These are phyloP conservation scores for Anniella stebbinsi DNA, from an alignment of 2,797 vertebrate genomes.

Conservation along the genomic window DNA sequence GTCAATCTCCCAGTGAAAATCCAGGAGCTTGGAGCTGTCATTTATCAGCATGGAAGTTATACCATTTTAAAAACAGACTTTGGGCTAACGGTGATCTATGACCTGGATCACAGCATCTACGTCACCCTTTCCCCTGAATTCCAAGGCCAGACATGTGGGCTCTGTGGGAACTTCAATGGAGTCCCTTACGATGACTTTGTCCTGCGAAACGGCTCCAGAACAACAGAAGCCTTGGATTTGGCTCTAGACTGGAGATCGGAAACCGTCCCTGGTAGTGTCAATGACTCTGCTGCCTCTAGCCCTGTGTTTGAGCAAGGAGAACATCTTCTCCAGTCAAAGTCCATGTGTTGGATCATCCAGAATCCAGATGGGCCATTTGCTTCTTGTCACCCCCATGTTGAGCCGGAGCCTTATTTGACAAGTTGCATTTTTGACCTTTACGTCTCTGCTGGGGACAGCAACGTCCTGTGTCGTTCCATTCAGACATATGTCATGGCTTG, in stretches of 20 bases:
- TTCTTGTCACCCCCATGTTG: conserved; percentile 71
- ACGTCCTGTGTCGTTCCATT: conserved; percentile 65
- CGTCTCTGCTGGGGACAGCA: conserved; percentile 45
- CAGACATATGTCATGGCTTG: conserved; percentile 69
- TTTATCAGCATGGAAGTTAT: conserved; percentile 78
- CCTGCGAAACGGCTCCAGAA: conserved; percentile 34
- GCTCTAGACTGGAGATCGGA: conserved; percentile 24
- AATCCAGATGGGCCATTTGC: conserved; percentile 74
- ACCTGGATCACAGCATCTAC: conserved; percentile 62
- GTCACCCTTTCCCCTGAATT: conserved; percentile 76
- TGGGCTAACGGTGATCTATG: conserved; percentile 78
- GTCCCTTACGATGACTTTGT: conserved; percentile 71
- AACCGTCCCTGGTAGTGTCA: not conserved
- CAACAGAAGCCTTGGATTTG: not conserved
- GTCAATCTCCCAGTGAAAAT: conserved; percentile 73
- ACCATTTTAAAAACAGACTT: conserved; percentile 76
- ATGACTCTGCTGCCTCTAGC: not conserved
- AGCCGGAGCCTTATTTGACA: conserved; percentile 31
- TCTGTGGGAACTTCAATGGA: conserved; percentile 81
- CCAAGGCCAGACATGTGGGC: conserved; percentile 78
- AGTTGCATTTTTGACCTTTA: conserved; percentile 69
- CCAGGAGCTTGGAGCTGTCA: conserved; percentile 54
- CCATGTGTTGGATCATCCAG: conserved; percentile 45
- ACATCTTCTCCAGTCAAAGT: not conserved
- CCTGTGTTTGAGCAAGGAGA: not conserved